A percentile compares a stretch with the other conserved stretches of the same genome.
Conservation (phyloP, 1,140 invertebrate species). For the Heliothis virescens region DNA sequence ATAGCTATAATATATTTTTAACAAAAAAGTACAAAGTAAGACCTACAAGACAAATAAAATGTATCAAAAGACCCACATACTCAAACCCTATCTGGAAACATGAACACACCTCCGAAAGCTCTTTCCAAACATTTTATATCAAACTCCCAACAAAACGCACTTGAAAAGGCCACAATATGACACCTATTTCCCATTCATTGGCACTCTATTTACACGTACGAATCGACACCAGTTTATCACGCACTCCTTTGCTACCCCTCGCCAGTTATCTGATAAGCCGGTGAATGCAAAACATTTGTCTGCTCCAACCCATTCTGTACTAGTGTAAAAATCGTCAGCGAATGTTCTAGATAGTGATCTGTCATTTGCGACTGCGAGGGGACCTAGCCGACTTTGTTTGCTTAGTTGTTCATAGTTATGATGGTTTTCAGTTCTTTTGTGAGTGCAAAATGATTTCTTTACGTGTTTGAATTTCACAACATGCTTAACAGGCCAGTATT, state of each 20-base stretch:
- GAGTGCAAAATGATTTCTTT: conserved; percentile 11
- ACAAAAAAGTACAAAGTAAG: background rate
- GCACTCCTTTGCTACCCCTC: conserved; percentile 79
- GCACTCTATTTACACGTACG: conserved; percentile 75
- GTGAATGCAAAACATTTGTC: conserved; percentile 83
- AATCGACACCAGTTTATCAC: conserved; percentile 80
- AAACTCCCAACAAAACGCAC: conserved; percentile 49
- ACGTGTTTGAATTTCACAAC: conserved; percentile 6
- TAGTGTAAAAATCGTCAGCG: conserved; percentile 85
- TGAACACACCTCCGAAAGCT: conserved; percentile 25
- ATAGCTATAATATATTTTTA: background rate
- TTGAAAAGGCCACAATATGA: conserved; percentile 66
- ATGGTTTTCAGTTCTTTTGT: conserved; percentile 23
- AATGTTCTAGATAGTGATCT: conserved; percentile 83
- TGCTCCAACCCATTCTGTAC: conserved; percentile 74
- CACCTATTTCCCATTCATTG: conserved; percentile 79
- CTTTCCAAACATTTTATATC: conserved; percentile 33
- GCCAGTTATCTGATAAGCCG: conserved; percentile 79
- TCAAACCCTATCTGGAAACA: conserved; percentile 8
- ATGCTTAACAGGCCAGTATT: background rate
- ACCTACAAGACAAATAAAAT: background rate
- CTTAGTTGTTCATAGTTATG: conserved; percentile 44
- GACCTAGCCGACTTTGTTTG: conserved; percentile 58
- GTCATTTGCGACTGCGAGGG: conserved; percentile 72
- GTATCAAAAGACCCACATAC: background rate